Percentiles rank a stretch among this genome's conserved stretches.
Evolutionary conservation across 2,797 vertebrate species (phyloP).

Genomic region (Discoglossus pictus): DNA sequence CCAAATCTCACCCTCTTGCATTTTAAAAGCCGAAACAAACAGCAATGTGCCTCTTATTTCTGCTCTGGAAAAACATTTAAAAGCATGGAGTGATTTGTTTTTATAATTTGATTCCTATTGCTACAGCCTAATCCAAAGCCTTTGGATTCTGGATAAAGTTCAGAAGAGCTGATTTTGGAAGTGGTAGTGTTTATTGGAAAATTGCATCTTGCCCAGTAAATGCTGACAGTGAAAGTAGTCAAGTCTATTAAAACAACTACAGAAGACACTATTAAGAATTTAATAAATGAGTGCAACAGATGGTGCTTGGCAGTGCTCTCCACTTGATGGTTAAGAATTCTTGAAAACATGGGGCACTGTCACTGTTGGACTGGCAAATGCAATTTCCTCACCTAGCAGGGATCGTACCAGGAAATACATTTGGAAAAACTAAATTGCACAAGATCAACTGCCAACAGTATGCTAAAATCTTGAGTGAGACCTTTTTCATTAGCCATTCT

Average conservation of each 20-base stretch:
- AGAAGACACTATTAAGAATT: constrained; percentile 59
- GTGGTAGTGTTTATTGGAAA: constrained; percentile 62
- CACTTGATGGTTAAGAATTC: neutral
- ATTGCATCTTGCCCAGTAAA: constrained; percentile 65
- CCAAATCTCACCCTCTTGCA: constrained; percentile 57
- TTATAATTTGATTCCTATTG: constrained; percentile 66
- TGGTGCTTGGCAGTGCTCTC: neutral
- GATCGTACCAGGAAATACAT: neutral
- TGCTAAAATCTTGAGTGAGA: neutral
- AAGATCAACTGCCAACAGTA: neutral
- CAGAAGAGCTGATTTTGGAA: constrained; percentile 64
- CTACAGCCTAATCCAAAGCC: constrained; percentile 61
- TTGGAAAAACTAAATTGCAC: neutral
- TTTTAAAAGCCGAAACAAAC: constrained; percentile 68
- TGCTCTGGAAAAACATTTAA: constrained; percentile 64
- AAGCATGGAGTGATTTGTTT: constrained; percentile 63
- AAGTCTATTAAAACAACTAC: constrained; percentile 59
- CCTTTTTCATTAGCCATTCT: neutral
- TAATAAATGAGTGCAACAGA: constrained; percentile 56
- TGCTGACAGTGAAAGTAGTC: constrained; percentile 61
- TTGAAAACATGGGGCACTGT: neutral
- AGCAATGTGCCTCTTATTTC: constrained; percentile 56
- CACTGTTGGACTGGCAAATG: constrained; percentile 8
- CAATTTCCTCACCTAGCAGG: constrained; percentile 16
- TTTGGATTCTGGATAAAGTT: constrained; percentile 63